These are phyloP conservation scores for Naja naja DNA, from an alignment of 2,113 vertebrate species.

Conservation along the genomic window DNA sequence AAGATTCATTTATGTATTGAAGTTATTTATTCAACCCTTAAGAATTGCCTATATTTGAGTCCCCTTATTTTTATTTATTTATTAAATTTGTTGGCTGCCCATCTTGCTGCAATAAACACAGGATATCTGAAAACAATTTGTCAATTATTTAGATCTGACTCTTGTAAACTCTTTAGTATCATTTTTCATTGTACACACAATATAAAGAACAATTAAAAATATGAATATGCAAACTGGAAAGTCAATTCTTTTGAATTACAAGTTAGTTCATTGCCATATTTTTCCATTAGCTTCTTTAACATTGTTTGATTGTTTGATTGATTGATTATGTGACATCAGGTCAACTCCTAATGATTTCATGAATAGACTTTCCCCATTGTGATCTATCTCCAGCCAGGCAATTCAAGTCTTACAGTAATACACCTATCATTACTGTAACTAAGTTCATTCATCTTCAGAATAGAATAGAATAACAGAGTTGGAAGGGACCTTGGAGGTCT, in stretches of 20 bases:
- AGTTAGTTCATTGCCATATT: background rate
- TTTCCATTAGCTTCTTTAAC: background rate
- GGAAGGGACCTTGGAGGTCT: too few relatives aligned
- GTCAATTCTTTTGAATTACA: background rate
- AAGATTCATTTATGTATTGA: background rate
- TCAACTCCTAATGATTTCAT: background rate
- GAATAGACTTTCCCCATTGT: background rate
- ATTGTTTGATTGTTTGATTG: background rate
- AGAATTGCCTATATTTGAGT: background rate
- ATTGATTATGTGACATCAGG: background rate
- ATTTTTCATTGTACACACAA: background rate
- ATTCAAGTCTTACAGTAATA: background rate
- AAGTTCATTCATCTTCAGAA: background rate
- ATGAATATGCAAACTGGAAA: background rate
- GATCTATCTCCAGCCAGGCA: background rate
- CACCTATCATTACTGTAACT: background rate
- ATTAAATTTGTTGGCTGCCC: too few relatives aligned
- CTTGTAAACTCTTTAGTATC: background rate
- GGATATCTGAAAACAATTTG: background rate
- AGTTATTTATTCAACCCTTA: background rate
- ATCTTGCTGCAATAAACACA: background rate
- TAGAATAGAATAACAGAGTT: too few relatives aligned
- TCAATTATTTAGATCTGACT: constrained; percentile 16
- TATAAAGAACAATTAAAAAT: background rate
- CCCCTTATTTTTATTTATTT: background rate